Evolutionary conservation across 2,888 invertebrate species (phyloP).

Genomic region (Toxonevra muliebris): DNA sequence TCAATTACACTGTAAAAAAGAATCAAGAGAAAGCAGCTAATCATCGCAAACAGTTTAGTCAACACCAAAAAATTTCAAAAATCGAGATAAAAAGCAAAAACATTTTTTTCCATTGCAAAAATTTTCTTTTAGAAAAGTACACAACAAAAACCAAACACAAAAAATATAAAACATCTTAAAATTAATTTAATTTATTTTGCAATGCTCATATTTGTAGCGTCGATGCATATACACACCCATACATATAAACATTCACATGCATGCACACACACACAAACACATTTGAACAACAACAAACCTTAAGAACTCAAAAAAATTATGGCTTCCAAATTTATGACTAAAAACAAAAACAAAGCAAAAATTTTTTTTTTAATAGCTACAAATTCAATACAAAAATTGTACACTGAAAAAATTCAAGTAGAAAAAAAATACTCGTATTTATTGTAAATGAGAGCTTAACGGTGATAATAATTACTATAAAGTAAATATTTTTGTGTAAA

Average conservation of each 20-base stretch:
- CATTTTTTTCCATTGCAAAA: slow-evolving; percentile 11
- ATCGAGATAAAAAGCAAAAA: background rate
- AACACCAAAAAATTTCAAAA: slow-evolving; percentile 1
- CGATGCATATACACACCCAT: slow-evolving; percentile 9
- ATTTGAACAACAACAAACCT: background rate
- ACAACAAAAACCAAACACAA: slow-evolving; percentile 16
- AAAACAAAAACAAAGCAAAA: slow-evolving; percentile 1
- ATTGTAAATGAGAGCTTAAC: slow-evolving; percentile 17
- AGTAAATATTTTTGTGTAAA: background rate
- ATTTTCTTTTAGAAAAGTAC: slow-evolving; percentile 14
- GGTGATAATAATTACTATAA: slow-evolving; percentile 26
- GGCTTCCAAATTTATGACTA: background rate
- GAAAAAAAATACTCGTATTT: background rate
- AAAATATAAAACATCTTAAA: slow-evolving; percentile 30
- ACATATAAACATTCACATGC: slow-evolving; percentile 6
- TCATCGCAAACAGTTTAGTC: too few species aligned
- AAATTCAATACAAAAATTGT: background rate
- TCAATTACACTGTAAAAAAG: too few species aligned
- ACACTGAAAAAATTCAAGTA: background rate
- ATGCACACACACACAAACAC: background rate
- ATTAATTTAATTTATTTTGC: slow-evolving; percentile 49
- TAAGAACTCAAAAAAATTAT: background rate
- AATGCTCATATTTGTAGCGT: slow-evolving; percentile 1
- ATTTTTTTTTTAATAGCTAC: background rate
- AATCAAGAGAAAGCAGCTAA: too few species aligned